These are phyloP conservation scores for Myiozetetes cayanensis DNA, from an alignment of 2,113 vertebrate genomes.

Conservation along the genomic window DNA sequence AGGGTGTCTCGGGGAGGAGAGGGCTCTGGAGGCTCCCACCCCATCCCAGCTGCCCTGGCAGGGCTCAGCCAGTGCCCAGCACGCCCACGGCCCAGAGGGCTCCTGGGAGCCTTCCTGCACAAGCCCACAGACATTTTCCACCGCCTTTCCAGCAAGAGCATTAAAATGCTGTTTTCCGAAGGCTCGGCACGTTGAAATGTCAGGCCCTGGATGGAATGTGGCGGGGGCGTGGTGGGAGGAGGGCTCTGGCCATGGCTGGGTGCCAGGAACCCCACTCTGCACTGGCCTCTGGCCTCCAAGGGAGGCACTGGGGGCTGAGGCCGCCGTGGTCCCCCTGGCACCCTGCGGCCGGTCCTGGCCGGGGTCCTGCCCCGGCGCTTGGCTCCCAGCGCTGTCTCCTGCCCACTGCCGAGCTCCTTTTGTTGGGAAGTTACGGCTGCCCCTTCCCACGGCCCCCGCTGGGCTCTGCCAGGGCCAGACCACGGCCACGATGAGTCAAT, in stretches of 20 bases:
- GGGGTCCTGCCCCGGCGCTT: background rate
- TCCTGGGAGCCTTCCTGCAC: background rate
- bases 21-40: background rate
- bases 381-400: constrained; percentile 18
- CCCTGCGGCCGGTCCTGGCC: fast-evolving
- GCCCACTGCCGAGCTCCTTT: constrained; percentile 56
- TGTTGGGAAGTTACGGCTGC: constrained; percentile 60
- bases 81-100: background rate
- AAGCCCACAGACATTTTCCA: constrained; percentile 11
- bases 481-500: background rate
- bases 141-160: background rate
- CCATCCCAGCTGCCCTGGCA: background rate
- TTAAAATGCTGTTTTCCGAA: background rate
- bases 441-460: constrained; percentile 51
- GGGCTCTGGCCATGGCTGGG: background rate
- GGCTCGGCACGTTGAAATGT: background rate
- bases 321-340: background rate
- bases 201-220: constrained; percentile 30
- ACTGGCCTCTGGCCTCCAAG: background rate
- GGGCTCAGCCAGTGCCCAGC: background rate
- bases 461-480: constrained; percentile 39
- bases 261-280: fast-evolving
- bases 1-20: fast-evolving
- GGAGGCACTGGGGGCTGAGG: background rate
- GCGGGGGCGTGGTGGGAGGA: background rate